Conservation (phyloP, 1,140 invertebrate genomes). For the Lepeophtheirus salmonis region DNA sequence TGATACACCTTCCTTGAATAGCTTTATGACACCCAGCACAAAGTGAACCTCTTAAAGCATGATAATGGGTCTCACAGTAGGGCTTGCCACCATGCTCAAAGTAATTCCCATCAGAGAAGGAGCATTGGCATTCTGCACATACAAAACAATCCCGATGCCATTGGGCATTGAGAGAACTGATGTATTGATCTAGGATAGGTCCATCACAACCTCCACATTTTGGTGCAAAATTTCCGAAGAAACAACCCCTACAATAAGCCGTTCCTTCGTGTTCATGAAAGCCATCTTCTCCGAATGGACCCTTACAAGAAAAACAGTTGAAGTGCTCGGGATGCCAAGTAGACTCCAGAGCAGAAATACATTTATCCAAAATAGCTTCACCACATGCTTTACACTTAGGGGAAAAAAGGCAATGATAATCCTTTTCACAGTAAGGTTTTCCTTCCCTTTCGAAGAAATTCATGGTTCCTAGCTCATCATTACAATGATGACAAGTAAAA, state of each 20-base stretch:
- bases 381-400: conserved; percentile 95
- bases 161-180: conserved; percentile 87
- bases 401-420: conserved; percentile 95
- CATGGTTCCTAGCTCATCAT: conserved; percentile 71
- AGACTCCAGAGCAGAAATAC: conserved; percentile 41
- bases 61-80: conserved; percentile 95
- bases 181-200: conserved; percentile 97
- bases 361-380: conserved; percentile 89
- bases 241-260: conserved; percentile 70
- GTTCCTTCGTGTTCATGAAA: conserved; percentile 86
- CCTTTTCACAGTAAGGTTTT: conserved; percentile 88
- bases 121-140: conserved; percentile 84
- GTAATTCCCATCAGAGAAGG: conserved; percentile 79
- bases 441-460: conserved; percentile 97
- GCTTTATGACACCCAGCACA: conserved; percentile 91
- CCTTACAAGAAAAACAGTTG: conserved; percentile 93
- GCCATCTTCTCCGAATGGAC: conserved; percentile 88
- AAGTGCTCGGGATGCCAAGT: conserved; percentile 99
- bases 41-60: conserved; percentile 81
- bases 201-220: conserved; percentile 92
- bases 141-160: conserved; percentile 99
- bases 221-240: conserved; percentile 95
- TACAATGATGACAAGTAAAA: conserved; percentile 72
- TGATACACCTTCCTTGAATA: conserved; percentile 71
- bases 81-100: conserved; percentile 89